Evolutionary conservation across 1,140 invertebrate species (phyloP), one percentile per base, ranked within the genome.

Genomic region (Drosophila pachea): DNA sequence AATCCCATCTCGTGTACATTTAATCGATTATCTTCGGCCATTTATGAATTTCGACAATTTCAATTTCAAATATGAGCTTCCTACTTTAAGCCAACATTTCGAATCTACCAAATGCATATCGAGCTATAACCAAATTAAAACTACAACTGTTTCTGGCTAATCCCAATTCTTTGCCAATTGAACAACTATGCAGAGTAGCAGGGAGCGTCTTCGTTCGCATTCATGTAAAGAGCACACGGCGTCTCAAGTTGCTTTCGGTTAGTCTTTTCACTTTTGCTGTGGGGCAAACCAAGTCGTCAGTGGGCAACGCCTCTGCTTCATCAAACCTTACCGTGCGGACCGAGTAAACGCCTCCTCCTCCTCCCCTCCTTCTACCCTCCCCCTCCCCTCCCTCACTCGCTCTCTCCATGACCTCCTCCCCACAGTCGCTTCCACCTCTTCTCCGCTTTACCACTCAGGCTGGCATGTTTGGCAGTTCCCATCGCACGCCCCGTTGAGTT

Each of bases 401-500:
- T n/a, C n/a, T n/a, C n/a, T n/a, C n/a, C n/a, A n/a, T n/a, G n/a
- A n/a, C 14, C 16, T 14, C 9, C 7, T 7, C 2, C 6, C 32
- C 9, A 7, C 9, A 38, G n/a, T 35, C 6, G 31, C n/a, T 40
- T 5, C 7, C 16, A 11, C n/a, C 7, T 40, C 22, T 22, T 22
- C 22, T 22, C 22, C 22, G 22, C 22, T 22, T 22, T 22, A 16
- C 42, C 50, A 5, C 50, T 11, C 42, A 32, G 4, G 9, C 32
- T 4, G 54, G 54, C 54, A 48, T 63, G 49, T 29, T 48, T 64
- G 50, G 16, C 61, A 48, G 62, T 65, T 56, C 38, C 61, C 56
- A 55, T 67, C 43, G 63, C 49, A 67, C 63, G 69, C 59, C 69
- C 54, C 58, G 60, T 81, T 81, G 68, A 59, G 66, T 81, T 79